Base-by-base conservation (phyloP, 2,888 invertebrate species). In the Stramonita haemastoma region DNA sequence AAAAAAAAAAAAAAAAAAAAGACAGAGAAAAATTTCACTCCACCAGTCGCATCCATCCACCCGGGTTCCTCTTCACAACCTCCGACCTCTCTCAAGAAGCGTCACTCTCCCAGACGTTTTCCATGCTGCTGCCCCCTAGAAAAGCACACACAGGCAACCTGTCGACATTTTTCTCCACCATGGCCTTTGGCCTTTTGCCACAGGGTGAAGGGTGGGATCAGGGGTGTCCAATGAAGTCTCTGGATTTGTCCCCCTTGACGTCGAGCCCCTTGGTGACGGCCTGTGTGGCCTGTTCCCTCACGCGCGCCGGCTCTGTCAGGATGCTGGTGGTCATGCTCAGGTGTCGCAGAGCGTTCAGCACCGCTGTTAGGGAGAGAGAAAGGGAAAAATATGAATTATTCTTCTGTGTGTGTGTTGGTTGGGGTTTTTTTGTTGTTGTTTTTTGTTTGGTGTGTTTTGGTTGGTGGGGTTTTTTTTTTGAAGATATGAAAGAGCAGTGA, bases 261-360 rank as follows among this genome's bases (percentile, higher is more conserved):
- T 91, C 86, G 17, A 70, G 29, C 60, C 86, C 90, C 70, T 94
- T 94, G 56, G 93, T 93, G 32, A 98, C 97, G 36, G 98, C 98
- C 94, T 97, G 97, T 89, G 97, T 97, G 34, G 98, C 98, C 97
- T 99, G 99, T 90, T 98, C 98, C 19, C 98, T 98, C 94, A 99
- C 97, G 90, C 97, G 97, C 95, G 97, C 97, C 22, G 99, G 99
- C 95, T 98, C 98, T 84, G 98, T 97, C 94, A 99, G 97, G 94
- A 99, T 98, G 95, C 98, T 98, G 86, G 99, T 99, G 92, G 97
- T 97, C 93, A 98, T 99, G 96, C 98, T 98, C 94, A 99, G 97
- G 95, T 98, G 97, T 94, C 98, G 97, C 93, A 99, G 97, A 87
- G 99, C 98, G 96, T 98, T 98, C 93, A 98, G 97, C 93, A 98